phyloP scores from a whole-genome alignment of 2,888 invertebrate species.

The Poecilus cupreus region DNA sequence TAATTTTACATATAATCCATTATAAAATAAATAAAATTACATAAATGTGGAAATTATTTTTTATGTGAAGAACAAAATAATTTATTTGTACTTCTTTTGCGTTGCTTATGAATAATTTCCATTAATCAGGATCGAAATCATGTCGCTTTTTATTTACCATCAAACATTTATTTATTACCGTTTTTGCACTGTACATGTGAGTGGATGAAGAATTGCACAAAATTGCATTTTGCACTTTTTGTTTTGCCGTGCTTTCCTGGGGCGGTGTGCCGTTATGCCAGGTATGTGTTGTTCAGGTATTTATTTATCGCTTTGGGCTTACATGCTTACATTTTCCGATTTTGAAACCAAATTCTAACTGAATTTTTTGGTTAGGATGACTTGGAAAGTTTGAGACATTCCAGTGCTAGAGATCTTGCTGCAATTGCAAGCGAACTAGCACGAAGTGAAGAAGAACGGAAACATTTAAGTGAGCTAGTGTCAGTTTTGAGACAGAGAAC shows the following conservation, averaged over 20 bases:
- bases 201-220: conserved; percentile 47
- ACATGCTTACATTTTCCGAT: conserved; percentile 7
- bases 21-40: no score
- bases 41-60: no score
- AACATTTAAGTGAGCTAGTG: conserved; percentile 80
- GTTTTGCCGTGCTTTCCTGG: conserved; percentile 47
- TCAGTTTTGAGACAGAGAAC: conserved; percentile 75
- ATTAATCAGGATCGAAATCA: not conserved
- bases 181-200: conserved; percentile 39
- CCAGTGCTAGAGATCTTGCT: conserved; percentile 82
- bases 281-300: conserved; percentile 50
- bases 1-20: no score
- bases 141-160: not conserved
- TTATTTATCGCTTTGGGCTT: conserved; percentile 48
- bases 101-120: not conserved
- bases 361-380: conserved; percentile 78
- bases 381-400: conserved; percentile 83
- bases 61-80: no score
- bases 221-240: conserved; percentile 42
- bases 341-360: not conserved
- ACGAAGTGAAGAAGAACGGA: conserved; percentile 84
- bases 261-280: conserved; percentile 32
- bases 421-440: conserved; percentile 82
- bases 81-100: no score
- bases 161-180: not conserved